phyloP scores from a whole-genome alignment of 2,888 invertebrate species.

The Lysandra coridon region DNA sequence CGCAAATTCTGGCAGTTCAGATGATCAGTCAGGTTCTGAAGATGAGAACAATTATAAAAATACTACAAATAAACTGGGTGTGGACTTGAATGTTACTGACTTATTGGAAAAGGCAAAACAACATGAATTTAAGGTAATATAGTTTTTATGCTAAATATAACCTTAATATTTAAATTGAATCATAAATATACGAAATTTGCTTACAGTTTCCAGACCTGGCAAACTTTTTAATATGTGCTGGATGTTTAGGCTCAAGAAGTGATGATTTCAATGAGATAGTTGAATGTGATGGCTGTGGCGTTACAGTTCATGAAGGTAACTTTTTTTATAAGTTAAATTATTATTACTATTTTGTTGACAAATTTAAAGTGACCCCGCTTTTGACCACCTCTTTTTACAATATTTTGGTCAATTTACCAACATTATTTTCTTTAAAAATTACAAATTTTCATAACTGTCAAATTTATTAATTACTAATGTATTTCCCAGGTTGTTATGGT shows the following conservation, averaged over 20 bases:
- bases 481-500: slow-evolving; percentile 90
- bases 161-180: not conserved
- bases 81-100: slow-evolving; percentile 62
- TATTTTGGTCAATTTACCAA: too few species aligned
- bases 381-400: too few species aligned
- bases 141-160: not conserved
- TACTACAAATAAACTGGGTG: slow-evolving; percentile 61
- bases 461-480: too few species aligned
- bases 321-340: not conserved
- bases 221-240: slow-evolving; percentile 92
- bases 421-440: too few species aligned
- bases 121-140: slow-evolving; percentile 68
- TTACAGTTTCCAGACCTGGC: slow-evolving; percentile 76
- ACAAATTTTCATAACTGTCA: too few species aligned
- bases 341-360: too few species aligned
- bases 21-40: slow-evolving; percentile 68
- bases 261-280: slow-evolving; percentile 97
- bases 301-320: slow-evolving; percentile 96
- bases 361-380: too few species aligned
- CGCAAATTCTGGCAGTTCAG: slow-evolving; percentile 60
- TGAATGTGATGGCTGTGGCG: slow-evolving; percentile 97
- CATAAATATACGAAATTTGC: not conserved
- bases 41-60: slow-evolving; percentile 61
- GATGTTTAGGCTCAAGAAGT: slow-evolving; percentile 95
- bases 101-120: slow-evolving; percentile 67